Evolutionary conservation across 2,888 invertebrate genomes (phyloP), one percentile per base, ranked within the genome.

Genomic region (Eupeodes luniger): DNA sequence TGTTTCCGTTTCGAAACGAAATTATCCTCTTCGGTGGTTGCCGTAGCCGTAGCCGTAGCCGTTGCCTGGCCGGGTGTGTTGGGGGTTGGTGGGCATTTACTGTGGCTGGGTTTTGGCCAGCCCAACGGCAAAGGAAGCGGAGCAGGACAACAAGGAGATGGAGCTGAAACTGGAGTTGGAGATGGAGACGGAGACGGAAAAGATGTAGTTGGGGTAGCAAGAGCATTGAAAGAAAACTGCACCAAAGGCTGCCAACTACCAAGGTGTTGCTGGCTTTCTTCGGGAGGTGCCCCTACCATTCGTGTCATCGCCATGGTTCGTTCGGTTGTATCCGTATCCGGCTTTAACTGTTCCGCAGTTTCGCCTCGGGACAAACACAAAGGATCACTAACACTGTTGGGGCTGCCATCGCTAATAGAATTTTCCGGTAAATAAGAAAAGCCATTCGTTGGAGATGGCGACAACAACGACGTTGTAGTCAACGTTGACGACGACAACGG

Each of bases 361-460:
- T 55, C 78, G 69, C 81, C 84, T 77, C n/a, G 75, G 64, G 88
- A 62, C 85, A 62, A 81, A 67, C 75, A 85, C 81, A 88, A 81
- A 78, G 88, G 81, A 88, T 88, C 88, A 88, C 78, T 66, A 78
- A 64, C 74, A 85, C 64, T 70, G 81, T 49, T 78, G 77, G 74
- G 49, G 49, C 66, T 81, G 74, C 57, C 36, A 51, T 69, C 64
- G 85, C 85, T 85, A 85, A 88, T 85, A 85, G 88, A 78, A 78
- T 88, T 85, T 85, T 85, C 88, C 88, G 85, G 85, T 88, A 81
- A 88, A 81, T 88, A 88, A 85, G 81, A 78, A 81, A 85, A 78
- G 75, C 74, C 75, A 88, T 88, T 75, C 64, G 64, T 77, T 66
- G 72, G 40, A 44, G 70, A 70, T 55, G 55, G 10, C 55, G 53